Evolutionary conservation across 2,888 invertebrate genomes (phyloP).

Genomic region (Aleiodes leptofemur): DNA sequence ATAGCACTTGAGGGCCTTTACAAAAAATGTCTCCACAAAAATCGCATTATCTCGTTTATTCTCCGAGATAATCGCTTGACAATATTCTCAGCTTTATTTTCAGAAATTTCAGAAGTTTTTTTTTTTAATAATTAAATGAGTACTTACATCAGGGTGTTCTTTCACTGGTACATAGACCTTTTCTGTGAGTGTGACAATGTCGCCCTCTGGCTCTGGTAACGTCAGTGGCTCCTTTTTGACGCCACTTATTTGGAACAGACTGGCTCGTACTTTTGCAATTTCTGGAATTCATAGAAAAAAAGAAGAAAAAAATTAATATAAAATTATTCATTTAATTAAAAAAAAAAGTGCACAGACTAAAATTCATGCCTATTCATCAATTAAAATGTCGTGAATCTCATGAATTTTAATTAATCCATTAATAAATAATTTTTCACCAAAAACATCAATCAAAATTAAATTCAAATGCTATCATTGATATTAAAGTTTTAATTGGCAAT

Average conservation of each 20-base stretch:
- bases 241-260: constrained; percentile 99
- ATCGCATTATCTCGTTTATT: too few relatives aligned
- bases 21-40: too few relatives aligned
- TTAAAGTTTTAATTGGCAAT: background rate
- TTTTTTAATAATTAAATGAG: constrained; percentile 4
- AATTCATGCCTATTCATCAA: too few relatives aligned
- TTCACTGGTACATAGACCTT: constrained; percentile 99
- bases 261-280: constrained; percentile 98
- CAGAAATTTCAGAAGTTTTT: too few relatives aligned
- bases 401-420: background rate
- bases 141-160: constrained; percentile 99
- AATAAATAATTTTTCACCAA: background rate
- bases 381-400: background rate
- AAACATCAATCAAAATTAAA: background rate
- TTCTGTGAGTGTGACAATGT: constrained; percentile 95
- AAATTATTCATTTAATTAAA: background rate
- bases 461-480: background rate
- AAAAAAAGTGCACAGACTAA: background rate
- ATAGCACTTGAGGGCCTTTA: too few relatives aligned
- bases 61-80: too few relatives aligned
- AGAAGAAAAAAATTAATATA: constrained; percentile 20
- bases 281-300: constrained; percentile 79
- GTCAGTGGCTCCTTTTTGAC: constrained; percentile 94
- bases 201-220: constrained; percentile 93
- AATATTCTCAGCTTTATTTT: too few relatives aligned